These are phyloP conservation scores for Cremastinae sp. DNA, from an alignment of 2,888 invertebrate genomes.

Conservation along the genomic window DNA sequence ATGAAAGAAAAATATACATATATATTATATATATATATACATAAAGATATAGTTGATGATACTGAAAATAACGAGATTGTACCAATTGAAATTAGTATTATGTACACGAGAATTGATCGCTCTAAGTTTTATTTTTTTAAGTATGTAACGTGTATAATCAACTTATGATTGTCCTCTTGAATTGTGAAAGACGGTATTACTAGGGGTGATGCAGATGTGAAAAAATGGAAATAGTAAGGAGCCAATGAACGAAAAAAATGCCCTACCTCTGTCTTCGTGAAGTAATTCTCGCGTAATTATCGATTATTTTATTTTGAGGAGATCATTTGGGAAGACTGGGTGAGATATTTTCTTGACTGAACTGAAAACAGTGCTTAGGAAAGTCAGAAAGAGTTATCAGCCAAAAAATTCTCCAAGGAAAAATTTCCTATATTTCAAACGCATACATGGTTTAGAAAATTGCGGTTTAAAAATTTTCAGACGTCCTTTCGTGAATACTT, in stretches of 20 bases:
- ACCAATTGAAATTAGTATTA: slow-evolving; percentile 57
- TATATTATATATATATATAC: slow-evolving; percentile 10
- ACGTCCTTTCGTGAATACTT: background rate
- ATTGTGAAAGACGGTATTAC: slow-evolving; percentile 51
- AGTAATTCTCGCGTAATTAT: background rate
- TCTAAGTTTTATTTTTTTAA: slow-evolving; percentile 62
- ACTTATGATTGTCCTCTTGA: slow-evolving; percentile 54
- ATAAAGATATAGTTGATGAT: slow-evolving; percentile 8
- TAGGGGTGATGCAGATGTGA: slow-evolving; percentile 20
- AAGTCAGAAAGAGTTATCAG: background rate
- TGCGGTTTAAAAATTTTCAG: background rate
- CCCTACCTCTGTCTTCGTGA: slow-evolving; percentile 15
- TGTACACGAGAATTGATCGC: slow-evolving; percentile 58
- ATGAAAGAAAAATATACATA: slow-evolving; percentile 44
- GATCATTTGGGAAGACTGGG: background rate
- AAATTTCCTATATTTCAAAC: no score
- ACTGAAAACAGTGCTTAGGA: background rate
- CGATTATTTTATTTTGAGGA: background rate
- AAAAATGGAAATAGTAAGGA: slow-evolving; percentile 32
- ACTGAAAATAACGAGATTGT: slow-evolving; percentile 40
- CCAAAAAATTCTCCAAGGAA: no score
- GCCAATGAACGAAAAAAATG: slow-evolving; percentile 17
- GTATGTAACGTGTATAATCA: slow-evolving; percentile 52
- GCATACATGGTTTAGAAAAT: background rate
- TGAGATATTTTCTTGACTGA: slow-evolving; percentile 4